Base-by-base conservation (phyloP, 2,113 vertebrate genomes). In the Centropus bengalensis region DNA sequence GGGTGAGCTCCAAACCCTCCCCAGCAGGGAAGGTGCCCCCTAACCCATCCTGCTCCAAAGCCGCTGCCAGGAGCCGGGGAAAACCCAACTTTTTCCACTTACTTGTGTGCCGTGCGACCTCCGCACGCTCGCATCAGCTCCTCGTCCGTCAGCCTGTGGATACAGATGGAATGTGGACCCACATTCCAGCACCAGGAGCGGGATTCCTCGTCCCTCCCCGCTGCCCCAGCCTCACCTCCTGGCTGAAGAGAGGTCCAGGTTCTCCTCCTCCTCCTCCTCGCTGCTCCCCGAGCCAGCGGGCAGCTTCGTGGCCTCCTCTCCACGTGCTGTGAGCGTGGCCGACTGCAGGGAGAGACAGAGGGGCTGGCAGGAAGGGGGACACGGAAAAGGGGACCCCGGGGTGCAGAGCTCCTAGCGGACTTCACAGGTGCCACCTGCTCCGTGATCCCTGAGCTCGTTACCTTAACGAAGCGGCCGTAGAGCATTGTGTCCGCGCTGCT, bases 101-200 rank as follows among this genome's bases (percentile, higher is more conserved):
- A 99, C 99, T 99, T 99, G 97, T 99, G 99, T 28, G 99, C 99
- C 0, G 99, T 99, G 56, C 99, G 98, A 36, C 99, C 99, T 63
- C 99, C 98, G 7, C 99, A 99, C 4, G 81, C 98, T 82, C 96
- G 98, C 82, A 99, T 86, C 30, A 99, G 97, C 40, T 99, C 98
- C 47, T 98, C 95, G 1, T 99, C 99, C 0, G 99, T 98, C 51
- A 99, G 94, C 80, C 99, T 99, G 92, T 0, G 19, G 47, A 63
- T 12, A 27, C 17, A 40, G 12, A 51, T 3, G 2, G 80, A 66
- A 91, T 1, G 1, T 6, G 12, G 36, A 36, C 36, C 36, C 36
- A n/a, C n/a, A n/a, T 36, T 36, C 40, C 51, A 30, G n/a, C 32
- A 10, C 1, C 4, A 36, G 1, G 28, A 12, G 3, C 12, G 21